A percentile compares a stretch with the other conserved stretches of the same genome.
These are phyloP conservation scores for Cryptomyrus ogoouensis DNA, from an alignment of 2,113 vertebrate species.

Conservation along the genomic window DNA sequence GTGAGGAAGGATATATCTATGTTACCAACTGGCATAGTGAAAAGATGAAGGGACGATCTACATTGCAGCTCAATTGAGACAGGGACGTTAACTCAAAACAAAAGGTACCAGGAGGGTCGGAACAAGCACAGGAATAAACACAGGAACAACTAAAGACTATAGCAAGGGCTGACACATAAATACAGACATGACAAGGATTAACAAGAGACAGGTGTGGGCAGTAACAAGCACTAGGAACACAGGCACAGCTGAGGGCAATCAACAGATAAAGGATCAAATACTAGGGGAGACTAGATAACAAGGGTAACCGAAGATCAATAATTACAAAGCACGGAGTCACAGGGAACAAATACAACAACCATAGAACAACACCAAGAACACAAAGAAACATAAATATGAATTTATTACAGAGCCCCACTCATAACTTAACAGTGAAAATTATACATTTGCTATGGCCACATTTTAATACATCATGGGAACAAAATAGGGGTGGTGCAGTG, in stretches of 20 bases:
- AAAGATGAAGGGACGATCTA: too few relatives aligned
- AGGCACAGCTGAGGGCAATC: background rate
- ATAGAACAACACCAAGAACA: background rate
- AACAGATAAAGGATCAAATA: background rate
- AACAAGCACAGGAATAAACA: too few relatives aligned
- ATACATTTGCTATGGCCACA: background rate
- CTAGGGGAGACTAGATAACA: background rate
- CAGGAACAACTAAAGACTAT: background rate
- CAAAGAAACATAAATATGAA: background rate
- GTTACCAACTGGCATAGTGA: background rate
- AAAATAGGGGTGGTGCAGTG: background rate
- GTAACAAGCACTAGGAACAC: background rate
- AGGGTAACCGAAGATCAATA: background rate
- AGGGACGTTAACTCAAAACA: too few relatives aligned
- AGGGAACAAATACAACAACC: background rate
- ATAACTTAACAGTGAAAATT: background rate
- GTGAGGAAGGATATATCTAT: background rate
- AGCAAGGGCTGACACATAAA: too few relatives aligned
- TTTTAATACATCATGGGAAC: background rate
- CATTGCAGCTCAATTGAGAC: too few relatives aligned
- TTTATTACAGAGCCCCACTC: background rate
- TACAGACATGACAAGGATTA: too few relatives aligned
- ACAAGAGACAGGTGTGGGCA: background rate
- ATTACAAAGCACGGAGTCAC: background rate
- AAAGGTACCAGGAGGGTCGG: too few relatives aligned